Evolutionary conservation across 1,140 invertebrate genomes (phyloP).

Genomic region (Drosophila tsacasi): DNA sequence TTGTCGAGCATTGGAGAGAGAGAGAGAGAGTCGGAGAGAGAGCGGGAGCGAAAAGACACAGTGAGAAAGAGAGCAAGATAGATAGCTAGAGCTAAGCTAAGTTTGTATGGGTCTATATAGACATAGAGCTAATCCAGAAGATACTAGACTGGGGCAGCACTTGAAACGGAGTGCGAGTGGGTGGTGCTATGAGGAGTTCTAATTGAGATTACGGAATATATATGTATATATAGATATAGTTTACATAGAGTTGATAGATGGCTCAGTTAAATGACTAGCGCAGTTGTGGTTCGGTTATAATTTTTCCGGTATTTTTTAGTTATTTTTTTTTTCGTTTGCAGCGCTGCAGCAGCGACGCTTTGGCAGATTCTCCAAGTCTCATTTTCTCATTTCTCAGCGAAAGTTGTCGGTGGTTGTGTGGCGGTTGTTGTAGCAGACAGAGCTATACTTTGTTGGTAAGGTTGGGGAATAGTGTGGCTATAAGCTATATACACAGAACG

Average conservation of each 20-base stretch:
- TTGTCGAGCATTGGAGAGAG: conserved; percentile 36
- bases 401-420: conserved; percentile 45
- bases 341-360: conserved; percentile 80
- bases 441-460: conserved; percentile 28
- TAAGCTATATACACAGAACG: conserved; percentile 56
- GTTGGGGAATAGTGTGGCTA: conserved; percentile 50
- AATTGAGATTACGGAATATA: conserved; percentile 50
- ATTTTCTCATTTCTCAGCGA: conserved; percentile 23
- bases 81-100: conserved; percentile 33
- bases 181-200: conserved; percentile 49
- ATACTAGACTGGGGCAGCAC: conserved; percentile 47
- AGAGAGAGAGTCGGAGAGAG: conserved; percentile 27
- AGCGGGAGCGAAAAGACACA: conserved; percentile 26
- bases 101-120: conserved; percentile 10
- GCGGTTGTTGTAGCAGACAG: conserved; percentile 33
- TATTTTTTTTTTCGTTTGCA: conserved; percentile 45
- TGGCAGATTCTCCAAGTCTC: conserved; percentile 81
- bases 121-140: conserved; percentile 36
- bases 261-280: conserved; percentile 65
- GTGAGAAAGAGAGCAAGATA: conserved; percentile 32
- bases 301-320: conserved; percentile 35
- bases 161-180: conserved; percentile 30
- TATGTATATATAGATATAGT: conserved; percentile 52
- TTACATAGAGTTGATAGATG: conserved; percentile 53
- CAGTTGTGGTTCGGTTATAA: conserved; percentile 64